A percentile compares a stretch with the other conserved stretches of the same genome.
phyloP scores from a whole-genome alignment of 2,797 vertebrate species.

The Rhynchonycteris naso region DNA sequence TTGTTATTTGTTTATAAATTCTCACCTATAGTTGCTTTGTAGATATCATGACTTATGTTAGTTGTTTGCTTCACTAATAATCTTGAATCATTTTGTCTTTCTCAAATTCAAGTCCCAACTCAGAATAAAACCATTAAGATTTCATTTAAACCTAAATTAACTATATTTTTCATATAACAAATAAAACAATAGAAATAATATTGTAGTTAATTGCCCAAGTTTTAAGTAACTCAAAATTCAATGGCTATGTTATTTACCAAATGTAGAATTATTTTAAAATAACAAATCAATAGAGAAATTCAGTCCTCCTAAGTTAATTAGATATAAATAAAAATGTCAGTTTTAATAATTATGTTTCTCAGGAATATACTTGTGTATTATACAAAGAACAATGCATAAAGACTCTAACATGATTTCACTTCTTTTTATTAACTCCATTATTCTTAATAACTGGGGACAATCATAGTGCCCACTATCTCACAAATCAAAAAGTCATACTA shows the following conservation, averaged over 20 bases:
- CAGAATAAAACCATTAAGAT: not conserved
- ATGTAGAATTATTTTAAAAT: not conserved
- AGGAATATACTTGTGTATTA: not conserved
- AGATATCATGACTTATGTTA: not conserved
- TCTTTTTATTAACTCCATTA: not conserved
- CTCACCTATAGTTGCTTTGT: not conserved
- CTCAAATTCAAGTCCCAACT: not conserved
- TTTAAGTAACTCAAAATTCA: conserved; percentile 52
- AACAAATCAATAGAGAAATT: not conserved
- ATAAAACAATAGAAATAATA: not conserved
- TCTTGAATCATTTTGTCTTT: not conserved
- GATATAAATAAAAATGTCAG: not conserved
- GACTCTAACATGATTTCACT: not conserved
- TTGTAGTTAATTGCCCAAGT: not conserved
- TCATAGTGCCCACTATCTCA: not conserved
- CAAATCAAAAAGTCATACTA: not conserved
- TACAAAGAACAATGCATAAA: not conserved
- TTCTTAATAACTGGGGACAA: not conserved
- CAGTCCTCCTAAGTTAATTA: not conserved
- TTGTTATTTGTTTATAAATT: not conserved
- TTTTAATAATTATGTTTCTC: not conserved
- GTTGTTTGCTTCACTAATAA: not conserved
- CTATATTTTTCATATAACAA: not conserved
- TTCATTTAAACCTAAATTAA: conserved; percentile 10
- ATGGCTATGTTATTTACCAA: not conserved